A percentile compares a stretch with the other conserved stretches of the same genome.
These are phyloP conservation scores for Elegia similella DNA, from an alignment of 2,888 invertebrate species.

Conservation along the genomic window DNA sequence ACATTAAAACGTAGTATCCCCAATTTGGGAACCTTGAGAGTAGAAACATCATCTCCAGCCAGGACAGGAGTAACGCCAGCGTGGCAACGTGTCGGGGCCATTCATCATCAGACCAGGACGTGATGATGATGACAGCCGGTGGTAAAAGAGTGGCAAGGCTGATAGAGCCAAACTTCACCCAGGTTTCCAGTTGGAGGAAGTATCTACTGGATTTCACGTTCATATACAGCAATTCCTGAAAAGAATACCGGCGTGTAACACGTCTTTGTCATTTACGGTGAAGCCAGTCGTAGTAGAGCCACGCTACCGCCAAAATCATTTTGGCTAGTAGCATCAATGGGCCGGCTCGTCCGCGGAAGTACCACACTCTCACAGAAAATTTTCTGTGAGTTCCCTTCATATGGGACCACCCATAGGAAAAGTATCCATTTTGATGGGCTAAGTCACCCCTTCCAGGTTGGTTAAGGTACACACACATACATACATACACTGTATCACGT, in stretches of 20 bases:
- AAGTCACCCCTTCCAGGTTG: no score
- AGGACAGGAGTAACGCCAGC: conserved; percentile 73
- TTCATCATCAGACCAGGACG: conserved; percentile 40
- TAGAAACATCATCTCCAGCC: conserved; percentile 81
- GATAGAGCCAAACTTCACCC: conserved; percentile 78
- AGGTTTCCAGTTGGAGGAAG: conserved; percentile 77
- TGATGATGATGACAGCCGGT: conserved; percentile 46
- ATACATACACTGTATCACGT: no score
- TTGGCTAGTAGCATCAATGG: no score
- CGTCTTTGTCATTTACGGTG: background rate
- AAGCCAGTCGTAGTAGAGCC: no score
- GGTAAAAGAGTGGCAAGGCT: conserved; percentile 67
- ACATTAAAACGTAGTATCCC: conserved; percentile 83
- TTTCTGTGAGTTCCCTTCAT: no score
- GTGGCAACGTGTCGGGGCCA: conserved; percentile 79
- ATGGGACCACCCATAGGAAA: no score
- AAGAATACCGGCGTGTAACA: background rate
- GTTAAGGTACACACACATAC: no score
- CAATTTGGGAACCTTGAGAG: conserved; percentile 80
- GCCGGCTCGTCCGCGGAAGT: no score
- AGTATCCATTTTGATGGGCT: no score
- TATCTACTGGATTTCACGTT: conserved; percentile 73
- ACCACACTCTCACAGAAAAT: no score
- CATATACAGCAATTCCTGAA: conserved; percentile 78
- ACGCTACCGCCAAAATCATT: no score